Evolutionary conservation across 2,113 vertebrate genomes (phyloP).

Genomic region (Carassius carassius): DNA sequence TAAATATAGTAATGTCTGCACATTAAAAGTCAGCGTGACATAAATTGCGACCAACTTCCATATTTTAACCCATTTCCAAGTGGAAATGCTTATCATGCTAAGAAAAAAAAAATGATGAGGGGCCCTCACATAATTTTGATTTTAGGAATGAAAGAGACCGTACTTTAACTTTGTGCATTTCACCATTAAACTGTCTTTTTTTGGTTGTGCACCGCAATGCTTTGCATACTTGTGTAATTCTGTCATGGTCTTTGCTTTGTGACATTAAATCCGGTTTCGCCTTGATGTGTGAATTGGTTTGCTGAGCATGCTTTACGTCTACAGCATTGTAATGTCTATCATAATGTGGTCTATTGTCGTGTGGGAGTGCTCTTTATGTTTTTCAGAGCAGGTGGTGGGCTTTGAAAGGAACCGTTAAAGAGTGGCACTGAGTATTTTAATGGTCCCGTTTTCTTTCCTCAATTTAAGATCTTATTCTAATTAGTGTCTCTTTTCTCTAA

Average conservation of each 20-base stretch:
- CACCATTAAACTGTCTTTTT: not conserved
- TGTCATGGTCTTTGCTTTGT: not conserved
- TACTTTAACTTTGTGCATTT: not conserved
- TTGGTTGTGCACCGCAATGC: not conserved
- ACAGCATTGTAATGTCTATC: slow-evolving; percentile 22
- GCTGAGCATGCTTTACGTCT: slow-evolving; percentile 7
- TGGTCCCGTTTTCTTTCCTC: slow-evolving; percentile 51
- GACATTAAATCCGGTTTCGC: slow-evolving; percentile 9
- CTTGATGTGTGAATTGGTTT: not conserved
- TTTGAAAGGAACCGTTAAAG: slow-evolving; percentile 53
- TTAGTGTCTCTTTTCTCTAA: slow-evolving; percentile 58
- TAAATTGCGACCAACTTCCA: not conserved
- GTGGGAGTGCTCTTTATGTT: slow-evolving; percentile 41
- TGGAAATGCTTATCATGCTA: not conserved
- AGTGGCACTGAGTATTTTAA: slow-evolving; percentile 56
- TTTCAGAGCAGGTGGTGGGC: slow-evolving; percentile 42
- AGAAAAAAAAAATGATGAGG: not conserved
- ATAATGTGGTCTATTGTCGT: slow-evolving; percentile 29
- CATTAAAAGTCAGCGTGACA: not conserved
- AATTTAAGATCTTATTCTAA: slow-evolving; percentile 61
- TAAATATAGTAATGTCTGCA: not conserved
- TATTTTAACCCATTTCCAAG: not conserved
- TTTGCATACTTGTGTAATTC: slow-evolving; percentile 14
- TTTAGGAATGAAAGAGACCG: not conserved
- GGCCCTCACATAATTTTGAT: not conserved